Evolutionary conservation across 2,797 vertebrate genomes (phyloP).

Genomic region (Carduelis carduelis): DNA sequence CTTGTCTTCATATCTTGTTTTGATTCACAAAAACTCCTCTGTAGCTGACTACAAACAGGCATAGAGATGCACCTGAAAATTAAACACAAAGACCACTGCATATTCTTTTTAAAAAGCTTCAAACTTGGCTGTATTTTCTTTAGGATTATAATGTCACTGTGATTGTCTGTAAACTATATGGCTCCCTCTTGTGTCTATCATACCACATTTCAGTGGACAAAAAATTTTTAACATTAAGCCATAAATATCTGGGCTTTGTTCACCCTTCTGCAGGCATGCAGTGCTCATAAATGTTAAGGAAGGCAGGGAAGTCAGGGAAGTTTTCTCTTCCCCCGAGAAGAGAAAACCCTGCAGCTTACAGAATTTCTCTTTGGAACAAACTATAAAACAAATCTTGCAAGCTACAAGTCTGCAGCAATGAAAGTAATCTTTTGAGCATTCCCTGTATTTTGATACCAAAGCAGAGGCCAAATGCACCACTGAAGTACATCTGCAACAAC

Average conservation of each 20-base stretch:
- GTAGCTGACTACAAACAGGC: not conserved
- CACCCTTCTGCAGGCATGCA: not conserved
- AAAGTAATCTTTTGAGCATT: not conserved
- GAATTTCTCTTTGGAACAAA: not conserved
- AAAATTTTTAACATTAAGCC: not conserved
- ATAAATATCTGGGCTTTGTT: not conserved
- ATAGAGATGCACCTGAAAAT: not conserved
- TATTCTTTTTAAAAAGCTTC: not conserved
- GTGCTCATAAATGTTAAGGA: not conserved
- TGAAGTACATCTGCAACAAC: slow-evolving; percentile 20
- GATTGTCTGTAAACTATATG: slow-evolving; percentile 46
- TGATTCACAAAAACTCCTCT: not conserved
- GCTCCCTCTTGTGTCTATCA: slow-evolving; percentile 71
- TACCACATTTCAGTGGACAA: slow-evolving; percentile 40
- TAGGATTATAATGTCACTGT: not conserved
- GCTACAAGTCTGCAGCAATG: not conserved
- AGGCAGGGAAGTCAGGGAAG: not conserved
- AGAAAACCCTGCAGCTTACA: not conserved
- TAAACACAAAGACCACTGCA: not conserved
- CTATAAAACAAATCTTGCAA: not conserved
- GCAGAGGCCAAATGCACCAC: not conserved
- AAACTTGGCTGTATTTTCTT: not conserved
- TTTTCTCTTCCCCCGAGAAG: not conserved
- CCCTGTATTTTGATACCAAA: not conserved
- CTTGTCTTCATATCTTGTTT: not conserved